Base-by-base conservation (phyloP, 2,113 vertebrate species). In the Oplegnathus fasciatus region DNA sequence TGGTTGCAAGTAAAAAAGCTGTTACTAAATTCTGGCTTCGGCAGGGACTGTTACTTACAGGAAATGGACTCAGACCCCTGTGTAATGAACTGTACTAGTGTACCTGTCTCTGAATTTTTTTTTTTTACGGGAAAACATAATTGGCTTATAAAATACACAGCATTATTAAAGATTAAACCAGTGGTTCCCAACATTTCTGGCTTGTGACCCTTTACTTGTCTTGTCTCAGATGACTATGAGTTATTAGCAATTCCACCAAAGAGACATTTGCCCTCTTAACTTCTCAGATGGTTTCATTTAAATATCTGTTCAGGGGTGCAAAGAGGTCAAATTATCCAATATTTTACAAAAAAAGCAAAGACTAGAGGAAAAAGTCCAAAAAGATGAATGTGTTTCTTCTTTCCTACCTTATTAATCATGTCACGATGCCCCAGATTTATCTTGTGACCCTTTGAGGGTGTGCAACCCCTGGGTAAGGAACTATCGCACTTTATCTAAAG, bases 181-280 rank as follows among this genome's bases (percentile, higher is more conserved):
- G 28, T 22, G 0, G 20, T 26, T 42, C 1, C 20, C 0, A 44
- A 30, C 18, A 18, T 22, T 28, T 52, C 18, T 42, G 58, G 44
- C 32, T 34, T 15, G 26, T 54, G 50, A 58, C 5, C 9, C 24
- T 50, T 32, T 17, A 3, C 14, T 18, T 20, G 40, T 70, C 65
- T 40, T 71, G 78, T 54, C 52, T 50, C 8, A 68, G 44, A 71
- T 42, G 61, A 26, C 26, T 50, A 0, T 26, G 18, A 20, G 30
- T 42, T 67, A 73, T 81, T 65, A 44, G 34, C 17, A 20, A 26
- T 26, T 64, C 44, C 28, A 61, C 28, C 55, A 65, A 17, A 52
- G 32, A 52, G 17, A 24, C 6, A 30, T 57, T 46, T 57, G 1
- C 48, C 22, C 37, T 9, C 69, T 32, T 14, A 54, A 54, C 40